phyloP scores from a whole-genome alignment of 2,113 vertebrate species.

The Pholis gunnellus region DNA sequence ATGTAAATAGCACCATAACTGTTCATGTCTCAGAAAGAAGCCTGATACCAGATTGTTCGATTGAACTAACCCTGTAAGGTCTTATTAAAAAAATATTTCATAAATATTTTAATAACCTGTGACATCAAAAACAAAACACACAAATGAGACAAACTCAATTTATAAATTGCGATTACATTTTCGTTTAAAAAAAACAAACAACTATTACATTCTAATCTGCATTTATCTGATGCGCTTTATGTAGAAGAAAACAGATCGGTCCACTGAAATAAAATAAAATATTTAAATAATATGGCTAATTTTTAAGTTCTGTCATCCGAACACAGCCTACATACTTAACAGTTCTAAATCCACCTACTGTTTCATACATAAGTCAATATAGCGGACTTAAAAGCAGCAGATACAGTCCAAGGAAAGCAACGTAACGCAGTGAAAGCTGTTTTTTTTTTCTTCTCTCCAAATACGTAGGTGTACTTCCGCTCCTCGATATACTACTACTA shows the following conservation, averaged over 20 bases:
- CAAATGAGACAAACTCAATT: not conserved
- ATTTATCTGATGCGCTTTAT: not conserved
- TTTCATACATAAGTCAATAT: constrained; percentile 44
- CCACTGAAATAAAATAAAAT: not conserved
- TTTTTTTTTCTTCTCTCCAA: constrained; percentile 71
- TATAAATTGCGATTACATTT: not conserved
- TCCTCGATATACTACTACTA: constrained; percentile 81
- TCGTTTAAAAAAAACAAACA: not conserved
- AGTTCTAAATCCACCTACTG: constrained; percentile 55
- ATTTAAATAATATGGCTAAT: not conserved
- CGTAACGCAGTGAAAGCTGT: constrained; percentile 5
- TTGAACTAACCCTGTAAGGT: not conserved
- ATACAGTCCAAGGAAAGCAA: constrained; percentile 34
- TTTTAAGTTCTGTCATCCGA: constrained; percentile 15
- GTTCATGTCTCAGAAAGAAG: constrained; percentile 2
- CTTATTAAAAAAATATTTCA: not conserved
- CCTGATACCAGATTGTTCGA: not conserved
- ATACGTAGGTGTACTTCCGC: constrained; percentile 79
- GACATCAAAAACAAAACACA: not conserved
- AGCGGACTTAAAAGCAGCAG: constrained; percentile 40
- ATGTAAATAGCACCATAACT: not conserved
- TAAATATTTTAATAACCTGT: not conserved
- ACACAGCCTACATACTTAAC: constrained; percentile 1
- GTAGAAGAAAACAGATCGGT: constrained; percentile 2
- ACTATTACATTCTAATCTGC: not conserved